Percentiles rank a stretch among this genome's conserved stretches.
phyloP scores from a whole-genome alignment of 2,113 vertebrate species.

The Siniperca knerii region DNA sequence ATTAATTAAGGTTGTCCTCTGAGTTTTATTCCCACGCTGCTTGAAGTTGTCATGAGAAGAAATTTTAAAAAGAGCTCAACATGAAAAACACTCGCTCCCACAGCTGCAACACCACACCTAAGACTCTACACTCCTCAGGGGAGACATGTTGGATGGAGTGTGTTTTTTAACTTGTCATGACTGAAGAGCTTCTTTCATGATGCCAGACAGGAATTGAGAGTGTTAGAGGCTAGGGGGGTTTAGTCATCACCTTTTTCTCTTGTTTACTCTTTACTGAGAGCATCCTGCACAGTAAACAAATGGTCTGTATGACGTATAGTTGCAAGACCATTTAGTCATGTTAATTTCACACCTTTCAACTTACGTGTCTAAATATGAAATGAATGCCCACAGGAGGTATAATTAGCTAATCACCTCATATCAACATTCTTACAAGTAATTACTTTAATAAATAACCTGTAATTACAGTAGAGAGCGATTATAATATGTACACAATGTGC shows the following conservation, averaged over 20 bases:
- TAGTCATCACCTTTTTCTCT: constrained; percentile 53
- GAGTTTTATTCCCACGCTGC: constrained; percentile 18
- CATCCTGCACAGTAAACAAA: constrained; percentile 45
- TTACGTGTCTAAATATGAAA: constrained; percentile 4
- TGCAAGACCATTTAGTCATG: constrained; percentile 1
- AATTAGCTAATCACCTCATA: not conserved
- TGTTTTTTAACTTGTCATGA: constrained; percentile 62
- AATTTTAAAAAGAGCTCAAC: constrained; percentile 7
- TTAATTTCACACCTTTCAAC: constrained; percentile 24
- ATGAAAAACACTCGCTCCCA: constrained; percentile 12
- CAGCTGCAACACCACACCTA: constrained; percentile 57
- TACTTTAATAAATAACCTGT: constrained; percentile 17
- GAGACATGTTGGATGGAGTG: constrained; percentile 51
- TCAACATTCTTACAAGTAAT: constrained; percentile 26
- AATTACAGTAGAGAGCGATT: constrained; percentile 35
- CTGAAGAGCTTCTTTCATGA: constrained; percentile 77
- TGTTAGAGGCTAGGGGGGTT: constrained; percentile 39
- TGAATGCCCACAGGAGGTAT: constrained; percentile 2
- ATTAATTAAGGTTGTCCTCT: constrained; percentile 12
- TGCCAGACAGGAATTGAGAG: constrained; percentile 49
- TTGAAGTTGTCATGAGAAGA: not conserved
- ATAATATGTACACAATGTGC: not conserved
- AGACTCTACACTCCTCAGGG: constrained; percentile 34
- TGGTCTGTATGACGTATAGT: constrained; percentile 10
- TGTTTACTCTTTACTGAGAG: constrained; percentile 43